These are phyloP conservation scores for Nemotelus nigrinus DNA, from an alignment of 2,888 invertebrate species.

Conservation along the genomic window DNA sequence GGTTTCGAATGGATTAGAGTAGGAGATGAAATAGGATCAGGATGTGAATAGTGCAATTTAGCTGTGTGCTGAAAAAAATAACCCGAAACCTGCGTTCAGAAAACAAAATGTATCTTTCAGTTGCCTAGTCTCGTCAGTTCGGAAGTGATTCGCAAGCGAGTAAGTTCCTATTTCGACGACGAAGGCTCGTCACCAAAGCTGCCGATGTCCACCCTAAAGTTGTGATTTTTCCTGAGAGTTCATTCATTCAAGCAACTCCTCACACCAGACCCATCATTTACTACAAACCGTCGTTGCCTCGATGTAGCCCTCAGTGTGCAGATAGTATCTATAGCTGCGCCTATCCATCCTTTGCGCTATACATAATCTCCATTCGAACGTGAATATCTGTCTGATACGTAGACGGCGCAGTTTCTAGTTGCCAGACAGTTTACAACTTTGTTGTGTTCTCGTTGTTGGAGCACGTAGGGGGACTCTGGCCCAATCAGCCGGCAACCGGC, in stretches of 20 bases:
- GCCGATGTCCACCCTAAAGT: too few relatives aligned
- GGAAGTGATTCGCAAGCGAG: conserved; percentile 2
- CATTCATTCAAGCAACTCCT: background rate
- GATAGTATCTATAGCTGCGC: too few relatives aligned
- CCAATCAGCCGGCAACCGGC: conserved; percentile 26
- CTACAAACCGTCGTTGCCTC: background rate
- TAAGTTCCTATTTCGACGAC: conserved; percentile 1
- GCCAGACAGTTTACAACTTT: too few relatives aligned
- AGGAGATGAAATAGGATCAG: background rate
- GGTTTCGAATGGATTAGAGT: conserved; percentile 9
- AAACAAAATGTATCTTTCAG: conserved; percentile 2
- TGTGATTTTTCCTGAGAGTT: too few relatives aligned
- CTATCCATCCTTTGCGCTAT: too few relatives aligned
- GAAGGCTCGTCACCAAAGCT: too few relatives aligned
- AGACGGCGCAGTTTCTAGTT: too few relatives aligned
- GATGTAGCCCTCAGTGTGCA: background rate
- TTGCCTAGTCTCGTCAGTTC: conserved; percentile 17
- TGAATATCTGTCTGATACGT: too few relatives aligned
- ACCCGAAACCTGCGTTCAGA: background rate
- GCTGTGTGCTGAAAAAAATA: background rate
- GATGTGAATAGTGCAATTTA: background rate
- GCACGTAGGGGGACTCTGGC: conserved; percentile 3
- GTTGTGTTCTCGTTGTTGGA: too few relatives aligned
- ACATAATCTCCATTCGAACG: too few relatives aligned
- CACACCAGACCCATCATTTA: background rate